phyloP scores from a whole-genome alignment of 2,888 invertebrate genomes.

The Tyria jacobaeae region DNA sequence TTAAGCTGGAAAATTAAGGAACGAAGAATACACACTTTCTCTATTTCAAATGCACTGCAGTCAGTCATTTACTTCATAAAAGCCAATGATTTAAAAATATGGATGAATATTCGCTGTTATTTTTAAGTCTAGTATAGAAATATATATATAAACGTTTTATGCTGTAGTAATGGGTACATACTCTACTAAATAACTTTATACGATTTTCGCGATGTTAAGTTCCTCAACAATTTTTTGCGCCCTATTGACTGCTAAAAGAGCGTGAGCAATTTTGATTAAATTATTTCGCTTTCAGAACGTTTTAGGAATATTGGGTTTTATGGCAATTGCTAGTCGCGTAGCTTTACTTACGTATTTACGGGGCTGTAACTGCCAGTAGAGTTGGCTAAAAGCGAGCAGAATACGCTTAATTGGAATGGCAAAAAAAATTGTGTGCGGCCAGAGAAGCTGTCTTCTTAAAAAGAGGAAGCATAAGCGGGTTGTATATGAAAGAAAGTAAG shows the following conservation, averaged over 20 bases:
- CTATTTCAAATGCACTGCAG: too few relatives aligned
- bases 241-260: constrained; percentile 22
- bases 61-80: too few relatives aligned
- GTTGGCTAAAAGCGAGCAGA: neutral
- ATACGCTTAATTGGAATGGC: neutral
- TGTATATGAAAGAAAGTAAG: too few relatives aligned
- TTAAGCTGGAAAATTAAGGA: too few relatives aligned
- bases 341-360: constrained; percentile 2
- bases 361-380: neutral
- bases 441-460: neutral
- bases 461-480: neutral
- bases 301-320: constrained; percentile 6
- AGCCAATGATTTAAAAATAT: too few relatives aligned
- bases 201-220: constrained; percentile 6
- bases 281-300: constrained; percentile 13
- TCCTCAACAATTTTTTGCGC: constrained; percentile 11
- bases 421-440: neutral
- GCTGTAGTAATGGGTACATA: neutral
- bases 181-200: neutral
- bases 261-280: constrained; percentile 25
- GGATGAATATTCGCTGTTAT: too few relatives aligned
- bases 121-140: too few relatives aligned
- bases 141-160: too few relatives aligned
- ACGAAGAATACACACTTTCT: too few relatives aligned
- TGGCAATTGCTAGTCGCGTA: neutral